These are phyloP conservation scores for Danaus melanippus DNA, from an alignment of 1,140 invertebrate species.

Conservation along the genomic window DNA sequence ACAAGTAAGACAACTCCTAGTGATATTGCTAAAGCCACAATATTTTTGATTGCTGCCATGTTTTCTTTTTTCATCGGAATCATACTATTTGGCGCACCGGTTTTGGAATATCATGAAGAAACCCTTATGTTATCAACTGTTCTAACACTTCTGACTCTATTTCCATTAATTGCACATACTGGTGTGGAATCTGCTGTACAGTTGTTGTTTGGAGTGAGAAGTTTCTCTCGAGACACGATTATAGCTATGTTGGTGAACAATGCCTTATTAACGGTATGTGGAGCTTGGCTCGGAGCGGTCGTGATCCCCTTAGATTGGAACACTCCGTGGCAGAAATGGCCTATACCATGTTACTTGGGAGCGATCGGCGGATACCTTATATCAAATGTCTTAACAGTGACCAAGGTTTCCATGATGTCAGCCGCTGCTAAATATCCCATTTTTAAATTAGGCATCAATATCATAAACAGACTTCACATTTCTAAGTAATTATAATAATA, in stretches of 20 bases:
- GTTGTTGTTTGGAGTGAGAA: slow-evolving; percentile 70
- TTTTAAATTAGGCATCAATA: slow-evolving; percentile 42
- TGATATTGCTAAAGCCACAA: slow-evolving; percentile 45
- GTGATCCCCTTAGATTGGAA: slow-evolving; percentile 95
- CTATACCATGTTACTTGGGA: slow-evolving; percentile 82
- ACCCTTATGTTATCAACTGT: slow-evolving; percentile 81
- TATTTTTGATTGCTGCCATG: slow-evolving; percentile 50
- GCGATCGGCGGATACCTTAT: slow-evolving; percentile 77
- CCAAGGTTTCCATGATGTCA: slow-evolving; percentile 47
- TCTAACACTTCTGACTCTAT: slow-evolving; percentile 77
- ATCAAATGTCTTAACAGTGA: slow-evolving; percentile 73
- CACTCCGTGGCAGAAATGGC: slow-evolving; percentile 89
- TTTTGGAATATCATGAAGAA: slow-evolving; percentile 77
- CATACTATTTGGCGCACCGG: slow-evolving; percentile 83
- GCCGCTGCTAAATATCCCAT: slow-evolving; percentile 46
- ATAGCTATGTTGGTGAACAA: slow-evolving; percentile 74
- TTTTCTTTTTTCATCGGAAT: slow-evolving; percentile 75
- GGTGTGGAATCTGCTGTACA: slow-evolving; percentile 73
- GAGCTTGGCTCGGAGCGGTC: slow-evolving; percentile 90
- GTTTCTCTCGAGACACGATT: slow-evolving; percentile 66
- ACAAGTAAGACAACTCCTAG: slow-evolving; percentile 38
- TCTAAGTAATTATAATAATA: slow-evolving; percentile 30
- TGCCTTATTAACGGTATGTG: slow-evolving; percentile 78
- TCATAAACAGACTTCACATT: slow-evolving; percentile 43
- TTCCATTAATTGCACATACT: slow-evolving; percentile 76